A percentile compares a stretch with the other conserved stretches of the same genome.
Evolutionary conservation across 2,888 invertebrate genomes (phyloP).

Genomic region (Incurvaria masculella): DNA sequence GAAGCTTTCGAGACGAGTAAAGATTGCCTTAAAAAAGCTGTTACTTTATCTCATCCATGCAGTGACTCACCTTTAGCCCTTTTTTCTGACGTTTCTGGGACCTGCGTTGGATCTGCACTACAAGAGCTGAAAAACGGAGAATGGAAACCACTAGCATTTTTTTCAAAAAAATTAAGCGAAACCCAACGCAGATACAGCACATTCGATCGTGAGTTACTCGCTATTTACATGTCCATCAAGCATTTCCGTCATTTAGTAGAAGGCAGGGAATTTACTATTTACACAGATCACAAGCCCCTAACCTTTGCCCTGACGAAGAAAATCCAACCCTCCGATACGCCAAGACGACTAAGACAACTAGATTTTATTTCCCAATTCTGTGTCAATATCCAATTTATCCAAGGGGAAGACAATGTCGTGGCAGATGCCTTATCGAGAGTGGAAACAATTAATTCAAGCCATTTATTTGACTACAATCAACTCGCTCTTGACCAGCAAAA

Average conservation of each 20-base stretch:
- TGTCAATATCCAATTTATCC: slow-evolving; percentile 8
- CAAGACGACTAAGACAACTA: slow-evolving; percentile 11
- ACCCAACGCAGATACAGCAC: slow-evolving; percentile 6
- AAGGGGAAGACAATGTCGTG: slow-evolving; percentile 2
- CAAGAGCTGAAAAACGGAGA: too few relatives aligned
- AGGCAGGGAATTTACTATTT: slow-evolving; percentile 5
- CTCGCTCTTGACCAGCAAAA: not conserved
- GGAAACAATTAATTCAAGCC: not conserved
- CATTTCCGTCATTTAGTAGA: slow-evolving; percentile 9
- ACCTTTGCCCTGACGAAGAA: slow-evolving; percentile 11
- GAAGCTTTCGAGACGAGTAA: too few relatives aligned
- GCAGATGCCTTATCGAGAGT: slow-evolving; percentile 6
- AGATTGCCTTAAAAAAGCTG: too few relatives aligned
- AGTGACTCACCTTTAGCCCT: too few relatives aligned
- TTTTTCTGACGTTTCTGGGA: too few relatives aligned
- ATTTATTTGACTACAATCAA: not conserved
- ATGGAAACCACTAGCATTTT: slow-evolving; percentile 4
- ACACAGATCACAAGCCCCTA: slow-evolving; percentile 14
- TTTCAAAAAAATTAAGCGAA: slow-evolving; percentile 4
- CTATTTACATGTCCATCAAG: slow-evolving; percentile 20
- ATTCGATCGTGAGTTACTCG: slow-evolving; percentile 20
- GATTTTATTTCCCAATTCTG: slow-evolving; percentile 14
- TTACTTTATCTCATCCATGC: too few relatives aligned
- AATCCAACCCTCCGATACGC: slow-evolving; percentile 13
- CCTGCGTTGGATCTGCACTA: too few relatives aligned